Evolutionary conservation across 2,888 invertebrate genomes (phyloP), one percentile per base, ranked within the genome.

Genomic region (Netelia inedita): DNA sequence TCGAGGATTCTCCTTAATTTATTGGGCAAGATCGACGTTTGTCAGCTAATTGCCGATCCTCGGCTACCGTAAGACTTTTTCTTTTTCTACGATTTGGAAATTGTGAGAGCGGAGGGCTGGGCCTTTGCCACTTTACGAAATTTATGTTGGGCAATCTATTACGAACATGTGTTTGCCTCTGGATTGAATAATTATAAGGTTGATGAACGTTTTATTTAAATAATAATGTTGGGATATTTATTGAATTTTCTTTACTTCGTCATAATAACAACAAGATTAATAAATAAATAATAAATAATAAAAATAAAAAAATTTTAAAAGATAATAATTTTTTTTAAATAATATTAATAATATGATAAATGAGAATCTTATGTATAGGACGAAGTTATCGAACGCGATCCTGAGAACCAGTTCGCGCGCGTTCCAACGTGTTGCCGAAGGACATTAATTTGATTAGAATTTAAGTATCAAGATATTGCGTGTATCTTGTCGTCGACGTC

Each of bases 361-460:
- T n/a, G 14, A 9, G 16, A 50, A 28, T 5, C 1, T 35, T 50
- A 61, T 61, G 61, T 41, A n/a, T 6, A 55, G 59, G 19, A 21
- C 21, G 19, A 63, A 79, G 10, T 41, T 75, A 55, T 69, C 79
- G 69, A 61, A 35, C 63, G 41, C 55, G 16, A 50, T 65, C 61
- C 35, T 23, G 28, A 41, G 68, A 28, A 71, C 75, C 21, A 59
- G 66, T 74, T 21, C 53, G 53, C 68, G 28, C 41, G 21, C 23
- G 43, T 61, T 41, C 53, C 28, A 53, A 41, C 46, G 53, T 41
- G 50, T 73, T 28, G 66, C 50, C 50, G 65, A 65, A 53, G 71
- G 83, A 75, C 66, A 75, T 71, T 55, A 74, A 79, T 79, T 79
- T 55, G 57, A 74, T 79, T 75, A 71, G 69, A 79, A 43, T 65